These are phyloP conservation scores for Rhynchomys soricoides DNA, from an alignment of 2,113 vertebrate species.

Conservation along the genomic window DNA sequence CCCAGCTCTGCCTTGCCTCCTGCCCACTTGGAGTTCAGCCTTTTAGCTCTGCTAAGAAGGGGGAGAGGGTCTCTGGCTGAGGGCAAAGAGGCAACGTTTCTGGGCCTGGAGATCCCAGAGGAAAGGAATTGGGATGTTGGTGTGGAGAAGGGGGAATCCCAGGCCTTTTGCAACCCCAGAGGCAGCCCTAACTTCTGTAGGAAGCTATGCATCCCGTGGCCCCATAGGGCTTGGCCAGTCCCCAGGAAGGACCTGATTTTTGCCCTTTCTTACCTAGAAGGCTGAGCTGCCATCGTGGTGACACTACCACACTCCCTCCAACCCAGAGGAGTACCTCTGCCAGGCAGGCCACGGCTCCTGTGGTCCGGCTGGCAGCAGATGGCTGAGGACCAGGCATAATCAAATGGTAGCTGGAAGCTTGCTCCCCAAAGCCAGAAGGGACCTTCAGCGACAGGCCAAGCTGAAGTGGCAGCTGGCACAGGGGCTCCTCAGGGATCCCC, in stretches of 20 bases:
- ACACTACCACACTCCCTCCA: slow-evolving; percentile 87
- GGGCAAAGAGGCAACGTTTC: rapidly evolving
- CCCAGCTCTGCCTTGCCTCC: rapidly evolving
- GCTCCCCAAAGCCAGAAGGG: background rate
- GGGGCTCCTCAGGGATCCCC: background rate
- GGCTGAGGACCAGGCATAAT: background rate
- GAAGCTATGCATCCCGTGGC: background rate
- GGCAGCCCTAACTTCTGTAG: background rate
- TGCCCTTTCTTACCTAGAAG: slow-evolving; percentile 90
- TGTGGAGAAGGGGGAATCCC: background rate
- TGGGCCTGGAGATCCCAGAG: background rate
- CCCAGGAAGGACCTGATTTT: background rate
- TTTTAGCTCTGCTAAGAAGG: background rate
- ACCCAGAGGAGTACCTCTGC: slow-evolving; percentile 92
- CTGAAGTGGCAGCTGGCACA: rapidly evolving
- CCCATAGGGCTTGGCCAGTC: background rate
- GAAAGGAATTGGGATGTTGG: background rate
- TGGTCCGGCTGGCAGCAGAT: slow-evolving; percentile 73
- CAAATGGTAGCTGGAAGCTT: rapidly evolving
- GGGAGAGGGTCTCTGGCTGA: background rate
- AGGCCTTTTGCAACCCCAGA: background rate
- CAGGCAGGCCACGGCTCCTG: slow-evolving; percentile 82
- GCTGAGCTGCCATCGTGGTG: slow-evolving; percentile 89
- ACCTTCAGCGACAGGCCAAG: background rate
- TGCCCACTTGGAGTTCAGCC: background rate